phyloP scores from a whole-genome alignment of 2,113 vertebrate species.

The Anser brachyrhynchus region DNA sequence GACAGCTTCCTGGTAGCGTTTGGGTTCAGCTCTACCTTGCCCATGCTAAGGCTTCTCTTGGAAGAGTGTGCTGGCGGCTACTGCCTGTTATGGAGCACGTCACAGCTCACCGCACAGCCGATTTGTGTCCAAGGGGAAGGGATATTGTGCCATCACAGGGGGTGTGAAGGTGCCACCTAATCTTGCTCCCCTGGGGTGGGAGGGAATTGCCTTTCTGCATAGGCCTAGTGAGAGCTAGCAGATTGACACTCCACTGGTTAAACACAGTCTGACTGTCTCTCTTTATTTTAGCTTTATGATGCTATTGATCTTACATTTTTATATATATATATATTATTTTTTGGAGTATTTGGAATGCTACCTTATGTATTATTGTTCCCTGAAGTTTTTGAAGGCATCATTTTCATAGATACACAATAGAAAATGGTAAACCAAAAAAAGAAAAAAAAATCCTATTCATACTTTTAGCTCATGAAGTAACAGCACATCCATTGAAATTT shows the following conservation, averaged over 20 bases:
- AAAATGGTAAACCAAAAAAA: slow-evolving; percentile 51
- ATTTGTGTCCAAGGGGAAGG: background rate
- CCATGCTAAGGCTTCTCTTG: background rate
- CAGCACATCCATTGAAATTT: slow-evolving; percentile 62
- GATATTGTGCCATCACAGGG: background rate
- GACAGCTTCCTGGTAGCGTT: background rate
- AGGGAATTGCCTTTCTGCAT: background rate
- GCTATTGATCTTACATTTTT: background rate
- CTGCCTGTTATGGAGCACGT: background rate
- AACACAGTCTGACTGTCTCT: background rate
- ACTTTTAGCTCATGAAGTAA: slow-evolving; percentile 49
- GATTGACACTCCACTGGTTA: slow-evolving; percentile 6
- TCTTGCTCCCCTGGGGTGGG: background rate
- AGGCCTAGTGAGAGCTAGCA: background rate
- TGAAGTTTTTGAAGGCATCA: slow-evolving; percentile 46
- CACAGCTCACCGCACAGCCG: background rate
- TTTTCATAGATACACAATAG: slow-evolving; percentile 64
- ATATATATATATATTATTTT: background rate
- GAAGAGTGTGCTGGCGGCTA: background rate
- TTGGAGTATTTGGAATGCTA: slow-evolving; percentile 5
- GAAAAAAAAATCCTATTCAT: slow-evolving; percentile 46
- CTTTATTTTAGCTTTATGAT: slow-evolving; percentile 26
- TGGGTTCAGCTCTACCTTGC: background rate
- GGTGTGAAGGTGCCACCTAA: background rate
- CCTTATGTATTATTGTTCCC: slow-evolving; percentile 29